A percentile compares a stretch with the other conserved stretches of the same genome.
phyloP scores from a whole-genome alignment of 2,797 vertebrate genomes.

The Epinephelus awoara region DNA sequence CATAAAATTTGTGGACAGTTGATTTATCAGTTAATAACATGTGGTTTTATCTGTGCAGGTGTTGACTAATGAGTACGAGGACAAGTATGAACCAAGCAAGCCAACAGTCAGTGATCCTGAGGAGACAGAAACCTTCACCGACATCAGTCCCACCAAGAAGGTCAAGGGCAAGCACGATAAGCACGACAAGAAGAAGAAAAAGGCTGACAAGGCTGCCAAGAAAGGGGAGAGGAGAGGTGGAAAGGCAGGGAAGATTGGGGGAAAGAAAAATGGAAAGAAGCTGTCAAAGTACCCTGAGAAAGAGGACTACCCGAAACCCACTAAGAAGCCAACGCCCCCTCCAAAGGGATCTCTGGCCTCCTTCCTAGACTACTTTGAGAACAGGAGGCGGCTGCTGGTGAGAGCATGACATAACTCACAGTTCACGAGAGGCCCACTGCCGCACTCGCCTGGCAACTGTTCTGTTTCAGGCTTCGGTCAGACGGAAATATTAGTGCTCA shows the following conservation, averaged over 20 bases:
- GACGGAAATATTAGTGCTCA: constrained; percentile 5
- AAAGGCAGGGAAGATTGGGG: constrained; percentile 85
- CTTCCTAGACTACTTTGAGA: constrained; percentile 95
- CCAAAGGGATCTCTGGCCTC: constrained; percentile 85
- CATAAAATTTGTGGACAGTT: not conserved
- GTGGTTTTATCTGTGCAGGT: constrained; percentile 73
- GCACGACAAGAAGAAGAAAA: constrained; percentile 92
- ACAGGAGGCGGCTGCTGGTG: constrained; percentile 94
- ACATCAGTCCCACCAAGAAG: constrained; percentile 83
- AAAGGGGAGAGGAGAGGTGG: constrained; percentile 89
- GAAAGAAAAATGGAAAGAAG: constrained; percentile 91
- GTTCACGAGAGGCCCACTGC: not conserved
- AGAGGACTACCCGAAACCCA: constrained; percentile 88
- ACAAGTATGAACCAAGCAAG: constrained; percentile 85
- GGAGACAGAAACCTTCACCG: constrained; percentile 78
- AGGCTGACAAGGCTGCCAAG: constrained; percentile 86
- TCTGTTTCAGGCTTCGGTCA: constrained; percentile 3
- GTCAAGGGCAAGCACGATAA: constrained; percentile 89
- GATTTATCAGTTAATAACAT: not conserved
- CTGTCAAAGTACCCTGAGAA: constrained; percentile 83
- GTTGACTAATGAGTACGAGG: constrained; percentile 91
- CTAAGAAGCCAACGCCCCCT: constrained; percentile 82
- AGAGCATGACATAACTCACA: constrained; percentile 79
- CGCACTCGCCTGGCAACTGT: not conserved
- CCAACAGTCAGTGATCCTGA: constrained; percentile 84